These are phyloP conservation scores for Augiades crinisus DNA, from an alignment of 2,888 invertebrate genomes.

Conservation along the genomic window DNA sequence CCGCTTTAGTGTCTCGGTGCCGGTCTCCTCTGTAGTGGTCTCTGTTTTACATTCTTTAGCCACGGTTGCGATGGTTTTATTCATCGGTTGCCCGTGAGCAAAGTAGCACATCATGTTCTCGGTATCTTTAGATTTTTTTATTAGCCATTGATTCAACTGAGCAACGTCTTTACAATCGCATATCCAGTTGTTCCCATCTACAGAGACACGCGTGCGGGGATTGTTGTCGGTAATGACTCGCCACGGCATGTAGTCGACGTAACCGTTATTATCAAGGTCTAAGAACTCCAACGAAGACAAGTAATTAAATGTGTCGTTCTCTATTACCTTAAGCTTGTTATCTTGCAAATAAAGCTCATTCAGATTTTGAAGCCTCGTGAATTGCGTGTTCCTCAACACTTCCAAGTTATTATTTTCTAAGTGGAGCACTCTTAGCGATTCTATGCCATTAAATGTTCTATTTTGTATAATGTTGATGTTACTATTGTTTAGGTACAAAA, in stretches of 20 bases:
- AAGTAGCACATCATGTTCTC: slow-evolving; percentile 85
- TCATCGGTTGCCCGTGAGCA: slow-evolving; percentile 74
- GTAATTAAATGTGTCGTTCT: slow-evolving; percentile 88
- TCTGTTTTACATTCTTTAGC: slow-evolving; percentile 82
- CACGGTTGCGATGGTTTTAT: slow-evolving; percentile 72
- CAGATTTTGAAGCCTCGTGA: slow-evolving; percentile 87
- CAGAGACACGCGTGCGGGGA: slow-evolving; percentile 85
- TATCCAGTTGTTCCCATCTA: slow-evolving; percentile 91
- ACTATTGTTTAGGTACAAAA: slow-evolving; percentile 89
- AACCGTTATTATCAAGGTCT: slow-evolving; percentile 88
- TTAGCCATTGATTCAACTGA: slow-evolving; percentile 86
- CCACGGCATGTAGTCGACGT: slow-evolving; percentile 89
- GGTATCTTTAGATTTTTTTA: slow-evolving; percentile 84
- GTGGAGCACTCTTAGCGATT: slow-evolving; percentile 86
- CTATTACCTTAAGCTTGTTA: slow-evolving; percentile 87
- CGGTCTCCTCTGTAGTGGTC: slow-evolving; percentile 83
- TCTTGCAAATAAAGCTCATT: slow-evolving; percentile 89
- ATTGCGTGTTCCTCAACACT: slow-evolving; percentile 88
- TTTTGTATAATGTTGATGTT: slow-evolving; percentile 89
- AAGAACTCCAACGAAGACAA: slow-evolving; percentile 87
- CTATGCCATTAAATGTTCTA: slow-evolving; percentile 91
- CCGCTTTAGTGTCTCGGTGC: slow-evolving; percentile 78
- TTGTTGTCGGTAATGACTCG: slow-evolving; percentile 85
- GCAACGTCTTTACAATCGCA: slow-evolving; percentile 89
- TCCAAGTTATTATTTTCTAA: slow-evolving; percentile 88